These are phyloP conservation scores for Umimayanthus chanpuru DNA, from an alignment of 92 coral and sea anemone species.

Conservation along the genomic window DNA sequence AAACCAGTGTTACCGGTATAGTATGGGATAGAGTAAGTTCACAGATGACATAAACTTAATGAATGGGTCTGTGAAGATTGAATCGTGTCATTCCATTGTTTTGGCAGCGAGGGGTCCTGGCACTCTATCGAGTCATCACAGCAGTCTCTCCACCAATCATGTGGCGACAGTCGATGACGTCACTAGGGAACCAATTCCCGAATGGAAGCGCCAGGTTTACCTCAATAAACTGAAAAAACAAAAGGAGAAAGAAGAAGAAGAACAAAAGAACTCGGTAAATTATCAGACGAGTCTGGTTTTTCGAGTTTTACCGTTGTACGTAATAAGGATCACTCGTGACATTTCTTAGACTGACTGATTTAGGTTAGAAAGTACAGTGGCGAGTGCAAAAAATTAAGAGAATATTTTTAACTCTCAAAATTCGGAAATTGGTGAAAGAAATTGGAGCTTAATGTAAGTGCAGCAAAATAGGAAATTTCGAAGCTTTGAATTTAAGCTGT, in stretches of 20 bases:
- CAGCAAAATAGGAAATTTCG: too few species aligned
- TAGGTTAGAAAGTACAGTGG: too few species aligned
- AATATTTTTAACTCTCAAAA: too few species aligned
- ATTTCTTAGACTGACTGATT: too few species aligned
- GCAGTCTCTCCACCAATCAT: background rate
- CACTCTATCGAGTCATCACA: background rate
- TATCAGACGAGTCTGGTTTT: background rate
- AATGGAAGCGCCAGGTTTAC: constrained; percentile 76
- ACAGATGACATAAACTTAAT: constrained; percentile 32
- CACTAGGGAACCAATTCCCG: constrained; percentile 54
- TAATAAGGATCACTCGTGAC: background rate
- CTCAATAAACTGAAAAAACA: constrained; percentile 67
- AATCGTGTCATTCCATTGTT: background rate
- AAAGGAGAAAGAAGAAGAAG: constrained; percentile 50
- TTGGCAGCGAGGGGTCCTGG: constrained; percentile 5
- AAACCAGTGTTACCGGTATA: too few species aligned
- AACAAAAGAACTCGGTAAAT: constrained; percentile 50
- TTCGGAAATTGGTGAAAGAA: too few species aligned
- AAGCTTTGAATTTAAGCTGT: too few species aligned
- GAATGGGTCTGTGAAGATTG: background rate
- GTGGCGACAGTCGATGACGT: constrained; percentile 27
- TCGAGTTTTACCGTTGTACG: background rate
- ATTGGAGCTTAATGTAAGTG: too few species aligned
- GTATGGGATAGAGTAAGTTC: background rate
- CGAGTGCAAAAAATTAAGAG: too few species aligned